Evolutionary conservation across 2,888 invertebrate genomes (phyloP).

Genomic region (Didymodactylos carnosus): DNA sequence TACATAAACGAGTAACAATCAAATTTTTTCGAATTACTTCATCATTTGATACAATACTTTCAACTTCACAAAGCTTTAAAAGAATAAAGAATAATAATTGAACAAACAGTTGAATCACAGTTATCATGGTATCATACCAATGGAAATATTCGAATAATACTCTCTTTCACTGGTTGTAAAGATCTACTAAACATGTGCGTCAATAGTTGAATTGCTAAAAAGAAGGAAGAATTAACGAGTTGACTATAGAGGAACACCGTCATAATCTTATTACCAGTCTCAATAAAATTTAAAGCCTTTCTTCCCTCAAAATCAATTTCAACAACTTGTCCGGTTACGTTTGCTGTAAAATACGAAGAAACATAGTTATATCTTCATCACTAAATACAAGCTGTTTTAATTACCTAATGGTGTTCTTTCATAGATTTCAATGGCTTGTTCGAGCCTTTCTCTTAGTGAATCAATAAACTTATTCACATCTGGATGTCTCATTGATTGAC

Average conservation of each 20-base stretch:
- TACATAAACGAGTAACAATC: background rate
- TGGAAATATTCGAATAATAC: background rate
- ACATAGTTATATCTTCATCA: too few species aligned
- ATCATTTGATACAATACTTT: background rate
- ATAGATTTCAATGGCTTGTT: constrained; percentile 5
- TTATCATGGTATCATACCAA: background rate
- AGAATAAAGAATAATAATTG: background rate
- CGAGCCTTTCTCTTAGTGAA: background rate
- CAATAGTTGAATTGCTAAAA: background rate
- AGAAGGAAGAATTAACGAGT: background rate
- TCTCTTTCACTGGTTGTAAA: background rate
- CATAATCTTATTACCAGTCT: background rate
- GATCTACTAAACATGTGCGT: background rate
- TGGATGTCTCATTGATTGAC: background rate
- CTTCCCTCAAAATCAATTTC: background rate
- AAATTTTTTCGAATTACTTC: background rate
- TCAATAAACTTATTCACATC: constrained; percentile 2
- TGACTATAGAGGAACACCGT: background rate
- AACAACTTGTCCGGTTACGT: background rate
- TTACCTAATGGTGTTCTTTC: background rate
- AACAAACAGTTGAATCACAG: background rate
- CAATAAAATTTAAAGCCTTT: background rate
- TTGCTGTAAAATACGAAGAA: background rate
- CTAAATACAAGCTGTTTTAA: background rate
- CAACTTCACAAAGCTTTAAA: background rate